These are phyloP conservation scores for Neoniphon sammara DNA, from an alignment of 2,797 vertebrate species.

Conservation along the genomic window DNA sequence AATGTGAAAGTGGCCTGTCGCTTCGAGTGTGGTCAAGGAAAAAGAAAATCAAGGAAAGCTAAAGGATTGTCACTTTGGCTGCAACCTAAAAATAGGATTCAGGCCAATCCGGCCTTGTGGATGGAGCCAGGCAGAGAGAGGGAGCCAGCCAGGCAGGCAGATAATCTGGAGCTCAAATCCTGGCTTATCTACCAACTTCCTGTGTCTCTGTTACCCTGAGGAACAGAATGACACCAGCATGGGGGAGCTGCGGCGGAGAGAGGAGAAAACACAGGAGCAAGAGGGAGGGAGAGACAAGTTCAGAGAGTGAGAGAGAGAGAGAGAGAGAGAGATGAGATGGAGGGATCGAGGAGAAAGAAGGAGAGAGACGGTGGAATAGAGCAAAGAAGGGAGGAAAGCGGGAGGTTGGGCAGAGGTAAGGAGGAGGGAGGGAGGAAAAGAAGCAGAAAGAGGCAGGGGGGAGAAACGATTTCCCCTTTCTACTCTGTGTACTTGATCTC, in stretches of 20 bases:
- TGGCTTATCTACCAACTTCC: conserved; percentile 82
- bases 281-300: conserved; percentile 26
- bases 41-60: conserved; percentile 35
- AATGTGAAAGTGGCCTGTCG: background rate
- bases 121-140: conserved; percentile 53
- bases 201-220: conserved; percentile 69
- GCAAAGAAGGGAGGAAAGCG: background rate
- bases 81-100: conserved; percentile 74
- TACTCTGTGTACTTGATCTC: background rate
- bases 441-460: background rate
- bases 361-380: background rate
- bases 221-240: conserved; percentile 73
- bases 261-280: background rate
- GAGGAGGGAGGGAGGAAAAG: background rate
- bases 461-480: background rate
- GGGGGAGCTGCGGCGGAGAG: conserved; percentile 42
- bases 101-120: conserved; percentile 72
- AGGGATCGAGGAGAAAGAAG: conserved; percentile 36
- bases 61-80: conserved; percentile 59
- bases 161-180: conserved; percentile 83
- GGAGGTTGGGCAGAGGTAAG: background rate
- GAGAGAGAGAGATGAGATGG: conserved; percentile 39
- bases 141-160: conserved; percentile 72
- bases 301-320: conserved; percentile 26
- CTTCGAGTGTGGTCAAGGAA: conserved; percentile 42